phyloP scores from a whole-genome alignment of 1,140 invertebrate species.

The Caenorhabditis tropicalis region DNA sequence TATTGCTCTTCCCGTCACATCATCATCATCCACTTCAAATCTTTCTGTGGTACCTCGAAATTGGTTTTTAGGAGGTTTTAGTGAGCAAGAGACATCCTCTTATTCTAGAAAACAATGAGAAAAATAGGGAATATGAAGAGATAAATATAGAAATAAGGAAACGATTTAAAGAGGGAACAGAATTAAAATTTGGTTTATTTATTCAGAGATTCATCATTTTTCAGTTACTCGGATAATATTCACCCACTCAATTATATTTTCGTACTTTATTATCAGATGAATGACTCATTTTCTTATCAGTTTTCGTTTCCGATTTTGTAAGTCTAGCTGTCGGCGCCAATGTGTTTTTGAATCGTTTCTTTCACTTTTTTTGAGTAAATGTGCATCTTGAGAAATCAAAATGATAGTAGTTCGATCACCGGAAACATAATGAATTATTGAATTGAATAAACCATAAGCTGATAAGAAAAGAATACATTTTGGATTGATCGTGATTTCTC shows the following conservation, averaged over 20 bases:
- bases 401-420: slow-evolving; percentile 12
- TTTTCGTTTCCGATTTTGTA: slow-evolving; percentile 31
- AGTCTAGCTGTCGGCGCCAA: not conserved
- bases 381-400: not conserved
- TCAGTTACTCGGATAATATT: not conserved
- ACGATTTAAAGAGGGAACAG: not conserved
- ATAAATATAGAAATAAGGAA: not conserved
- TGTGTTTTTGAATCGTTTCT: not conserved
- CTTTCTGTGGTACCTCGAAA: slow-evolving; percentile 31
- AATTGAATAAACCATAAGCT: not conserved
- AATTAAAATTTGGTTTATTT: not conserved
- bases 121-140: not conserved
- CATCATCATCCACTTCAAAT: slow-evolving; percentile 43
- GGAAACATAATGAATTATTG: slow-evolving; percentile 32
- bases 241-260: slow-evolving; percentile 22
- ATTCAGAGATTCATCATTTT: not conserved
- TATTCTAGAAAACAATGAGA: not conserved
- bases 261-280: not conserved
- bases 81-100: not conserved
- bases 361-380: not conserved
- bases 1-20: not conserved
- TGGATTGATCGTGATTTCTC: not conserved
- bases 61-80: slow-evolving; percentile 34
- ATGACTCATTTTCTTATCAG: not conserved
- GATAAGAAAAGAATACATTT: not conserved